Evolutionary conservation across 2,797 vertebrate species (phyloP).

Genomic region (Chelon auratus): DNA sequence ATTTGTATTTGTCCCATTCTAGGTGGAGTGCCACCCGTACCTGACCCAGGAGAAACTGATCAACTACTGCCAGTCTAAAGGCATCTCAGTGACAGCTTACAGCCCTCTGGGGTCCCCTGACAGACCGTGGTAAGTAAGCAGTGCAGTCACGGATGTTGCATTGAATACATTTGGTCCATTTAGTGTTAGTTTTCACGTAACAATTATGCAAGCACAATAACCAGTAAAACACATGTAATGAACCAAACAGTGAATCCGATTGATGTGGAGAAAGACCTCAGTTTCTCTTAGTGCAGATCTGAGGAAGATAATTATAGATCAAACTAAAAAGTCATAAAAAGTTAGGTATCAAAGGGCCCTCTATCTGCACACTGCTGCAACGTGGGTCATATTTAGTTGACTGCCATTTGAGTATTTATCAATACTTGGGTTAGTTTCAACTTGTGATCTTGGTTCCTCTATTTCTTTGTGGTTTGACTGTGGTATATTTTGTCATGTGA

Average conservation of each 20-base stretch:
- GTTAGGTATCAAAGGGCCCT: not conserved
- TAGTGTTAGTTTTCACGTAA: too few species aligned
- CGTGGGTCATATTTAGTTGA: not conserved
- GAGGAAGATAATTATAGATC: too few species aligned
- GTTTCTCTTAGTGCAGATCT: too few species aligned
- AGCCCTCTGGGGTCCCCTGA: slow-evolving; percentile 93
- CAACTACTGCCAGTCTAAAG: slow-evolving; percentile 88
- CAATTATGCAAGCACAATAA: too few species aligned
- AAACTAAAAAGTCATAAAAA: too few species aligned
- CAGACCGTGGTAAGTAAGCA: slow-evolving; percentile 87
- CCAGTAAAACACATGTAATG: too few species aligned
- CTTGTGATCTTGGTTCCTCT: slow-evolving; percentile 68
- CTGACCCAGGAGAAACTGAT: slow-evolving; percentile 91
- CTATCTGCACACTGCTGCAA: not conserved
- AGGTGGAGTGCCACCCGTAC: slow-evolving; percentile 94
- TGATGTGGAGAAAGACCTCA: too few species aligned
- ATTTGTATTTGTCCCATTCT: slow-evolving; percentile 21
- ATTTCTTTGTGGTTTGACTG: slow-evolving; percentile 14
- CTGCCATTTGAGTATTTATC: slow-evolving; percentile 4
- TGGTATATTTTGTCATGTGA: slow-evolving; percentile 12
- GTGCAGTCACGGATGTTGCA: not conserved
- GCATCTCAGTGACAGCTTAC: slow-evolving; percentile 91
- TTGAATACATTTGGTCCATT: too few species aligned
- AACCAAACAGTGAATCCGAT: too few species aligned
- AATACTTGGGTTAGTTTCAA: slow-evolving; percentile 16